These are phyloP conservation scores for Dichetophora obliterata DNA, from an alignment of 2,888 invertebrate species.

Conservation along the genomic window DNA sequence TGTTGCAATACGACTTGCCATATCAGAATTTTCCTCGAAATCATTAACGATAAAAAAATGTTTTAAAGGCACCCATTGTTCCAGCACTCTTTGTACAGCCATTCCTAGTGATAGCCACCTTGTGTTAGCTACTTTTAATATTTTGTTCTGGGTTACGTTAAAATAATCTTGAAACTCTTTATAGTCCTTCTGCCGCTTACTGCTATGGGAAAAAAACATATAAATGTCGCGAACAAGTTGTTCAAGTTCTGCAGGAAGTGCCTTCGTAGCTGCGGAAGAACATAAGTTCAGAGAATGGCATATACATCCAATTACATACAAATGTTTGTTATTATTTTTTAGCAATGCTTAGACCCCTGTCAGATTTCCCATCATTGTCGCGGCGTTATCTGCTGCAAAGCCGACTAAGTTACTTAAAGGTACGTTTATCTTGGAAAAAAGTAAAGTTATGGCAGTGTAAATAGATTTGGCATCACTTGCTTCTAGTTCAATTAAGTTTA, in stretches of 20 bases:
- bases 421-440: too few species aligned
- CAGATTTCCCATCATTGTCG: too few species aligned
- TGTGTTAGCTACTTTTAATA: neutral
- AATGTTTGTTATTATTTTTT: too few species aligned
- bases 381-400: too few species aligned
- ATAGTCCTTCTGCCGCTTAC: neutral
- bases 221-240: neutral
- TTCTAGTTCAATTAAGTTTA: too few species aligned
- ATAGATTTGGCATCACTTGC: too few species aligned
- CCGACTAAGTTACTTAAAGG: too few species aligned
- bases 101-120: neutral
- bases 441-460: too few species aligned
- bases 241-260: neutral
- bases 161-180: neutral
- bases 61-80: neutral
- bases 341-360: too few species aligned
- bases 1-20: neutral
- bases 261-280: neutral
- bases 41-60: neutral
- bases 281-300: neutral
- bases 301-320: too few species aligned
- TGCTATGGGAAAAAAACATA: neutral
- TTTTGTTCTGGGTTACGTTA: neutral
- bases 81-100: neutral
- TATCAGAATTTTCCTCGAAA: neutral